A percentile compares a stretch with the other conserved stretches of the same genome.
Conservation (phyloP, 2,797 vertebrate species). For the Pelochelys cantorii region DNA sequence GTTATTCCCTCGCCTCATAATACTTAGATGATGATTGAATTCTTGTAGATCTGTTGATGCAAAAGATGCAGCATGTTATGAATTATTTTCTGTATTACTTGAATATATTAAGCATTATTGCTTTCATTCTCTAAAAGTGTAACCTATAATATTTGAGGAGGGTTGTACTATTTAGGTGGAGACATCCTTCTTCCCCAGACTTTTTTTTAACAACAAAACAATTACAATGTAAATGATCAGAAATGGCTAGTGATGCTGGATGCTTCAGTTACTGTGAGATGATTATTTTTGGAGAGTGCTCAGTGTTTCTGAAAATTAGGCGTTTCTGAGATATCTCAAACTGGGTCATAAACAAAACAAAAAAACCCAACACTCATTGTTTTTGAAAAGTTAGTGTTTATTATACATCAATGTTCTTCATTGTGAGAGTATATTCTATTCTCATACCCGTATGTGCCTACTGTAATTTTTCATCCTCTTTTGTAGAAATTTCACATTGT, state of each 20-base stretch:
- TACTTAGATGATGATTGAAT: neutral
- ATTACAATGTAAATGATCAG: neutral
- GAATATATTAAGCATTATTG: neutral
- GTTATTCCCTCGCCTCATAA: neutral
- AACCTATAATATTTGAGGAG: neutral
- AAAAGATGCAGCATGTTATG: neutral
- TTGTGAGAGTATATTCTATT: constrained; percentile 25
- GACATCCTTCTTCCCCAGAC: neutral
- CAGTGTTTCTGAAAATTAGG: neutral
- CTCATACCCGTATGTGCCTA: constrained; percentile 12
- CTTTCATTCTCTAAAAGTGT: neutral
- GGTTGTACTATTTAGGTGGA: neutral
- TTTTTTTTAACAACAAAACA: neutral
- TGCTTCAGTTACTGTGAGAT: neutral
- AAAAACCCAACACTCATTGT: neutral
- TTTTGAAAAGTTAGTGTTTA: neutral
- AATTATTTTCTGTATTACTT: neutral
- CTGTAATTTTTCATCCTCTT: constrained; percentile 30
- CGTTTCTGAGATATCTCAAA: neutral
- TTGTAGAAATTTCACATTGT: constrained; percentile 25
- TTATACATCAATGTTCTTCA: neutral
- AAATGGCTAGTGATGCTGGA: neutral
- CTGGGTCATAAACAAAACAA: neutral
- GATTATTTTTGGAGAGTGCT: neutral
- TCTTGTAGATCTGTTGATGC: neutral